Evolutionary conservation across 2,888 invertebrate species (phyloP).

Genomic region (Thumatha senex): DNA sequence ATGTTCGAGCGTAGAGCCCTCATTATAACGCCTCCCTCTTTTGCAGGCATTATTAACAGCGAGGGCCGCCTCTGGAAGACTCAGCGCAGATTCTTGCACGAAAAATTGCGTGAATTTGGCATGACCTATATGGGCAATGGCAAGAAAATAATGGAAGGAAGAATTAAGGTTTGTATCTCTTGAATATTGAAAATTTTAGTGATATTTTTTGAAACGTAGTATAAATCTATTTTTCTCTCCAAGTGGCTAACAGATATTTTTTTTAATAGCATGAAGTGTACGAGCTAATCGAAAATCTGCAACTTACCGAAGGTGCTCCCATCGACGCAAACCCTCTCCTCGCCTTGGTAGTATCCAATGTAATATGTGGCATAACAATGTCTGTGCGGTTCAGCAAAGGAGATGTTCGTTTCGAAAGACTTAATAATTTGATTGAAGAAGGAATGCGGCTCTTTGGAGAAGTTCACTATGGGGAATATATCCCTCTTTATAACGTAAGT

Average conservation of each 20-base stretch:
- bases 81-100: conserved; percentile 91
- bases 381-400: conserved; percentile 92
- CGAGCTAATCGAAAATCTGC: conserved; percentile 87
- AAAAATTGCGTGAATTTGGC: conserved; percentile 92
- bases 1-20: conserved; percentile 37
- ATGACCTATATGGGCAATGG: conserved; percentile 93
- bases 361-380: conserved; percentile 96
- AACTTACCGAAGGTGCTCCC: conserved; percentile 85
- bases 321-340: conserved; percentile 90
- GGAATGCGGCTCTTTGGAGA: conserved; percentile 94
- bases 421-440: conserved; percentile 94
- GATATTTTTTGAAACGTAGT: background rate
- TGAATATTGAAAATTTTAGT: no score
- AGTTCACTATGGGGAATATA: conserved; percentile 91
- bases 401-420: conserved; percentile 89
- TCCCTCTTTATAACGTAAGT: conserved; percentile 88
- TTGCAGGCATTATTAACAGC: conserved; percentile 93
- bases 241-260: conserved; percentile 15
- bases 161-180: conserved; percentile 88
- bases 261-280: conserved; percentile 88
- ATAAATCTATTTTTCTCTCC: background rate
- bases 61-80: conserved; percentile 95
- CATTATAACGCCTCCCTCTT: conserved; percentile 57
- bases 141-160: conserved; percentile 91
- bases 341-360: conserved; percentile 93